phyloP scores from a whole-genome alignment of 1,140 invertebrate species.

The Pemphigus obesinymphae region DNA sequence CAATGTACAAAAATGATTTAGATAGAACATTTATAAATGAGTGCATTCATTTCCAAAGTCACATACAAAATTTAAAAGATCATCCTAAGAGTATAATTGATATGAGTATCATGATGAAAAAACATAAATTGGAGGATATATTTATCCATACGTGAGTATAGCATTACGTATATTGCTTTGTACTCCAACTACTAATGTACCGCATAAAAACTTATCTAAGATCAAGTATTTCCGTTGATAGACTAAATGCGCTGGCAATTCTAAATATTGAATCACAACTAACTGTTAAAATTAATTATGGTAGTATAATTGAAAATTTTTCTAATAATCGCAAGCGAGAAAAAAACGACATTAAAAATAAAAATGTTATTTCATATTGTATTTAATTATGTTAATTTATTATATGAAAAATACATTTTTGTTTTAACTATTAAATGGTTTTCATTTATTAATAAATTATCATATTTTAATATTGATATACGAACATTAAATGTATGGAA shows the following conservation, averaged over 20 bases:
- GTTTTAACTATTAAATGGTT: too few relatives aligned
- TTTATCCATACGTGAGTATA: background rate
- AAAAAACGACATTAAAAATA: too few relatives aligned
- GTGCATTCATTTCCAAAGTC: background rate
- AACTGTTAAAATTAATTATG: background rate
- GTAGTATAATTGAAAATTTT: too few relatives aligned
- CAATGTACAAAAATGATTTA: background rate
- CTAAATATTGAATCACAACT: background rate
- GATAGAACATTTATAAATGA: constrained; percentile 4
- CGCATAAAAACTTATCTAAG: background rate
- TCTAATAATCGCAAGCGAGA: background rate
- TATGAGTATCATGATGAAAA: background rate
- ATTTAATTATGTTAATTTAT: too few relatives aligned
- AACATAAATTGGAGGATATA: background rate
- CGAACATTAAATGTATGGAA: too few relatives aligned
- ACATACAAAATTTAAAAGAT: background rate
- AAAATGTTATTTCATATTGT: too few relatives aligned
- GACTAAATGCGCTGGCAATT: background rate
- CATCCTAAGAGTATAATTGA: background rate
- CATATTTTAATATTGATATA: too few relatives aligned
- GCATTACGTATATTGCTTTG: background rate
- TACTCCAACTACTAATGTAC: background rate
- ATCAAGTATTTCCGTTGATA: background rate
- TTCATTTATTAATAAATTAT: too few relatives aligned
- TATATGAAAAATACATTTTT: too few relatives aligned